Base-by-base conservation (phyloP, 2,113 vertebrate genomes). In the Rhea americana region DNA sequence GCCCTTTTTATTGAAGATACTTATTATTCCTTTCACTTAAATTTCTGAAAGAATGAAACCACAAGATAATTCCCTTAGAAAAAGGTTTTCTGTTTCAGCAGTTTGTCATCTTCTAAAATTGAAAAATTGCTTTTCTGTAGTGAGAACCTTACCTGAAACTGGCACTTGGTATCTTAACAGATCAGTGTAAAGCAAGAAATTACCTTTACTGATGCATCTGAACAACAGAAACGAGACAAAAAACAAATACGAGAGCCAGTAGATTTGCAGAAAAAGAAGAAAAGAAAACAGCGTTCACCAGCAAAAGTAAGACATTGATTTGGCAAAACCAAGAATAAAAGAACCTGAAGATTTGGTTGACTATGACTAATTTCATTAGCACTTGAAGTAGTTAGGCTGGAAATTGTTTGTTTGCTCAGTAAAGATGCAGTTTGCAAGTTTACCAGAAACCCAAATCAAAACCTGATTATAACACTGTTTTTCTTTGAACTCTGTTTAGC, bases 141-240 rank as follows among this genome's bases (percentile, higher is more conserved):
- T 95, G 95, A 95, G 94, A 95, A 95, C 94, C 93, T 95, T 96
- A 95, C 95, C 96, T 98, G 96, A 98, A 98, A 96, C 95, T 95
- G 95, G 89, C 94, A 96, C 96, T 97, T 97, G 95, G 81, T 97
- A 96, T 97, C 94, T 97, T 97, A 97, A 94, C 98, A 99, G 99
- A 97, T 99, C 96, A 99, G 96, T 97, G 99, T 99, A 97, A 99
- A 99, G 96, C 99, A 99, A 97, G 99, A 99, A 97, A 98, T 99
- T 97, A 99, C 99, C 97, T 98, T 99, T 97, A 97, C 98, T 94
- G 99, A 99, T 91, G 97, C 98, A 89, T 95, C 98, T 77, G 97
- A 97, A 95, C 98, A 98, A 82, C 98, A 98, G 94, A 99, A 98
- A 97, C 98, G 98, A 97, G 99, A 99, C 97, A 99, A 99, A 97